Percentiles rank a stretch among this genome's conserved stretches.
phyloP scores from a whole-genome alignment of 2,888 invertebrate genomes.

The Sericinus montela region DNA sequence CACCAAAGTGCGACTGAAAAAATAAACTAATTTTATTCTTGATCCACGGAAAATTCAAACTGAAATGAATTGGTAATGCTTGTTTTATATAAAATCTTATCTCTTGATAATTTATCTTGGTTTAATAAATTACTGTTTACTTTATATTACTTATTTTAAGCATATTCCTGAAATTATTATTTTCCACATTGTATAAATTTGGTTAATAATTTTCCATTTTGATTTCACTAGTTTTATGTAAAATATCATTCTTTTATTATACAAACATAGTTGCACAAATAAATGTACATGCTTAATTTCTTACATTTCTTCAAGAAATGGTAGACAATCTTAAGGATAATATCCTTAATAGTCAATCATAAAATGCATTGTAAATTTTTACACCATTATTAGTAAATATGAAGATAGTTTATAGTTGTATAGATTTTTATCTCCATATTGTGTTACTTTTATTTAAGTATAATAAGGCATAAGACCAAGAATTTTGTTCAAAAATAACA shows the following conservation, averaged over 20 bases:
- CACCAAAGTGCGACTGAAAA: conserved; percentile 78
- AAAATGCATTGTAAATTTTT: conserved; percentile 55
- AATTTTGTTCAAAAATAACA: conserved; percentile 72
- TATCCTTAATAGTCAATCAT: conserved; percentile 24
- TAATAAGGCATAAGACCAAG: conserved; percentile 74
- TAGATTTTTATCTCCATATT: conserved; percentile 56
- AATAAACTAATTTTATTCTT: conserved; percentile 62
- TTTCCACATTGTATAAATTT: conserved; percentile 3
- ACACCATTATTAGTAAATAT: conserved; percentile 50
- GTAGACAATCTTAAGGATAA: conserved; percentile 3
- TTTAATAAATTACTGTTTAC: conserved; percentile 33
- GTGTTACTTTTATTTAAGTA: conserved; percentile 62
- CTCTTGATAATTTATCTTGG: too few relatives aligned
- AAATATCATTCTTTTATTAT: conserved; percentile 33
- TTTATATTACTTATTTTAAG: not conserved
- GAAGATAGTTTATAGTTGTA: conserved; percentile 65
- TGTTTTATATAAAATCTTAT: not conserved
- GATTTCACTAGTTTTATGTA: not conserved
- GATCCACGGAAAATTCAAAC: conserved; percentile 17
- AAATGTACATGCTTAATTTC: not conserved
- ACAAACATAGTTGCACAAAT: conserved; percentile 41
- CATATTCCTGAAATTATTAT: not conserved
- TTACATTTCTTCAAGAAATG: conserved; percentile 16
- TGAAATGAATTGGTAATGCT: not conserved
- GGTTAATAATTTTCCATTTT: not conserved